Conservation (phyloP, 1,140 invertebrate species). For the Venustaconcha ellipsiformis region DNA sequence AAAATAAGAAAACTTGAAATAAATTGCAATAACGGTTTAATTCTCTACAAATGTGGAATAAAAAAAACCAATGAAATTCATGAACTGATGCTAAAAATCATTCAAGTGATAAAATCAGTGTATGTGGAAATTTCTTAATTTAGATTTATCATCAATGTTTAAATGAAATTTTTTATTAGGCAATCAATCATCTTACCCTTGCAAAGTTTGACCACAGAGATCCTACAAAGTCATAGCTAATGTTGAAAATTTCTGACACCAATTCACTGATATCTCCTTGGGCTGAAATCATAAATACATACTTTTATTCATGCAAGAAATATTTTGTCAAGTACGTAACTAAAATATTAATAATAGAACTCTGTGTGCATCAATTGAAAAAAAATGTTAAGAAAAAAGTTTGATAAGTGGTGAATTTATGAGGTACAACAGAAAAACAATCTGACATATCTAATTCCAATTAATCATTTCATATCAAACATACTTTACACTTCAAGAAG, state of each 20-base stretch:
- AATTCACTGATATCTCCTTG: slow-evolving; percentile 85
- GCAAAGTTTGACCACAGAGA: slow-evolving; percentile 82
- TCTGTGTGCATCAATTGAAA: background rate
- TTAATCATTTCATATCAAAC: background rate
- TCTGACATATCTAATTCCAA: slow-evolving; percentile 3
- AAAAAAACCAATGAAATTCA: too few species aligned
- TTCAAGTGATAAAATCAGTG: too few species aligned
- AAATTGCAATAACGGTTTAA: too few species aligned
- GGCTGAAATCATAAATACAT: slow-evolving; percentile 64
- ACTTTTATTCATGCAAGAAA: background rate
- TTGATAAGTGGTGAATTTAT: background rate
- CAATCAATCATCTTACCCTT: slow-evolving; percentile 73
- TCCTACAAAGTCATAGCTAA: slow-evolving; percentile 89
- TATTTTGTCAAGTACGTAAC: background rate
- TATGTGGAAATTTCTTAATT: background rate
- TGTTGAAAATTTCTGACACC: slow-evolving; percentile 85
- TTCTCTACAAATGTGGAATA: too few species aligned
- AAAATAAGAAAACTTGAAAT: too few species aligned
- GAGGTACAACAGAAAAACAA: background rate
- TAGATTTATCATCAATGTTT: background rate
- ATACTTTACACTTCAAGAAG: background rate
- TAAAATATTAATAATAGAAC: background rate
- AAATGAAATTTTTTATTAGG: background rate
- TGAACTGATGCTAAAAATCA: too few species aligned
- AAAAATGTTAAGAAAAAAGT: background rate